Conservation (phyloP, 2,888 invertebrate genomes). For the Galerucella calmariensis region DNA sequence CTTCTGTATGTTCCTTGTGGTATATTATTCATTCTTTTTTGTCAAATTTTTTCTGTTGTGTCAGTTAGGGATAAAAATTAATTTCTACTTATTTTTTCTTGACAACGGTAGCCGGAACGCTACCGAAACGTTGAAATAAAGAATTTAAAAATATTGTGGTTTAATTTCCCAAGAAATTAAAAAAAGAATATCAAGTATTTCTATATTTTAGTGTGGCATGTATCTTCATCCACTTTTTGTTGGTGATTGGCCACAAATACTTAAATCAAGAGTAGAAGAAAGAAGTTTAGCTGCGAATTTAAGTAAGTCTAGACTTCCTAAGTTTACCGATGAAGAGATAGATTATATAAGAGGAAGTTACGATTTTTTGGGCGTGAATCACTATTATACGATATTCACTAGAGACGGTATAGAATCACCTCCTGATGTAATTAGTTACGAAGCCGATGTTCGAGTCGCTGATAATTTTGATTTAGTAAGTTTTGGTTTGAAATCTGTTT, state of each 20-base stretch:
- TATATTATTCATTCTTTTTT: too few relatives aligned
- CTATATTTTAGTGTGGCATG: slow-evolving; percentile 47
- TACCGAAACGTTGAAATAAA: too few relatives aligned
- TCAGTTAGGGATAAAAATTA: too few relatives aligned
- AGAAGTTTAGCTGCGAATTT: slow-evolving; percentile 72
- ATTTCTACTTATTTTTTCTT: too few relatives aligned
- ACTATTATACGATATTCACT: slow-evolving; percentile 74
- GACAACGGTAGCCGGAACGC: too few relatives aligned
- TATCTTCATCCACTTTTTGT: slow-evolving; percentile 70
- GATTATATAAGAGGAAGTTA: slow-evolving; percentile 70
- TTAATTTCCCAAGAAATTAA: too few relatives aligned
- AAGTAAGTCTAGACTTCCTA: slow-evolving; percentile 71
- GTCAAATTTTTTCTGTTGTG: too few relatives aligned
- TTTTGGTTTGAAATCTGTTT: not conserved
- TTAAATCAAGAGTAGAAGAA: slow-evolving; percentile 71
- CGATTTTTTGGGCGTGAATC: slow-evolving; percentile 82
- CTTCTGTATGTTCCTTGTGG: too few relatives aligned
- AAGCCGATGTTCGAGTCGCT: slow-evolving; percentile 60
- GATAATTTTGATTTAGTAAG: slow-evolving; percentile 58
- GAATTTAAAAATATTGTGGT: too few relatives aligned
- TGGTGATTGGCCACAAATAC: slow-evolving; percentile 75
- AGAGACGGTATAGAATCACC: slow-evolving; percentile 27
- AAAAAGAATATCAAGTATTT: not conserved
- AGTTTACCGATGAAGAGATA: slow-evolving; percentile 72
- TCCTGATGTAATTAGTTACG: slow-evolving; percentile 33